Base-by-base conservation (phyloP, 2,888 invertebrate genomes). In the Habroteleia sp. region DNA sequence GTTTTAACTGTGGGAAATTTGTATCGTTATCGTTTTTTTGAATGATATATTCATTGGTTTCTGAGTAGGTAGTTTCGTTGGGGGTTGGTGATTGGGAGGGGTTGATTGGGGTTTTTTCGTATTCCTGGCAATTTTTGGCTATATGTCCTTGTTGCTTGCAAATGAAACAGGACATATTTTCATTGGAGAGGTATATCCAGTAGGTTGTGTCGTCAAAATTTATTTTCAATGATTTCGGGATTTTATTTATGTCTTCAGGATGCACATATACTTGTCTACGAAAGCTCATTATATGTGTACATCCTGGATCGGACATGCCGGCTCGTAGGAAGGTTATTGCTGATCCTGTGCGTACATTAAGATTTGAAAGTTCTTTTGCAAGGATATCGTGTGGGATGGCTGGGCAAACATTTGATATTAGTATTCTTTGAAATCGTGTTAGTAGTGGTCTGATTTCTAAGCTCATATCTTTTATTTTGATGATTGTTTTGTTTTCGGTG, bases 391-490 rank as follows among this genome's bases (percentile, higher is more conserved):
- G 44, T 0, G 62, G 66, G 6, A 74, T 69, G 1, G 42, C 8
- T 6, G 78, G 81, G 48, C 76, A 72, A 0, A 82, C 80, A 50
- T 83, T 83, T 20, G 82, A 82, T 0, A 83, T 35, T 2, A 72
- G 60, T 0, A 65, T 33, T 13, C 62, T 6, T 48, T 68, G 11
- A 7, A 25, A 16, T 39, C 41, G 41, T 1, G 39, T 14, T 0
- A 74, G 16, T 1, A 74, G 23, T 0, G 54, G 73, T 54, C 35
- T 42, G 10, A 56, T 2, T 4, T 25, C 25, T 7, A 35, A 16
- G 6, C 16, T 6, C 10, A 79, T 65, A 27, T 5, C 8, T 1
- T 78, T 69, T 20, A 50, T 23, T 2, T 3, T 1, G 1, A 50
- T 46, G 3, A 69, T 52, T 6, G 46, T 37, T 3, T 78, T 27